Conservation (phyloP, 2,797 vertebrate genomes). For the Spondyliosoma cantharus region DNA sequence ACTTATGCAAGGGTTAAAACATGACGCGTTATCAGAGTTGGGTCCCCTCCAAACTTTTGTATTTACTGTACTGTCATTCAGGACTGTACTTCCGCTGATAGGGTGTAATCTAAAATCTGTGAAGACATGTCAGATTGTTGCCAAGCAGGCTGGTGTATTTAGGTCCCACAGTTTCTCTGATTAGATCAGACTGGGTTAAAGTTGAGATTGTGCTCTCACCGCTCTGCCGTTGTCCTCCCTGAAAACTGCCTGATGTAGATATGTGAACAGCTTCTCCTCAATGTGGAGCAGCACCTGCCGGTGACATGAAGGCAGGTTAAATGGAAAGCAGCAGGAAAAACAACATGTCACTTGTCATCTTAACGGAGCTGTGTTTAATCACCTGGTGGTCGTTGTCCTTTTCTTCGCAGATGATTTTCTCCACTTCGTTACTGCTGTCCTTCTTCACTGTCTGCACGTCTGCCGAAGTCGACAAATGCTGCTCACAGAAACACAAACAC, state of each 20-base stretch:
- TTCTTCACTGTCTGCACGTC: constrained; percentile 82
- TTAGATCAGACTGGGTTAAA: constrained; percentile 20
- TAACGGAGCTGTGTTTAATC: fast-evolving
- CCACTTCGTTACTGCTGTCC: constrained; percentile 81
- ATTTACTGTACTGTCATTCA: constrained; percentile 9
- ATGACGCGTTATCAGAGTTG: constrained; percentile 2
- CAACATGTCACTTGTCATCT: fast-evolving
- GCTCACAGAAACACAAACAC: constrained; percentile 46
- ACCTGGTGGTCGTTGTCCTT: constrained; percentile 85
- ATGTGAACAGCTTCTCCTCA: constrained; percentile 85
- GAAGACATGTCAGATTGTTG: constrained; percentile 23
- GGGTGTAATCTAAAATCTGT: constrained; percentile 38
- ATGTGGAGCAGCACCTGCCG: constrained; percentile 86
- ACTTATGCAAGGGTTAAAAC: neutral
- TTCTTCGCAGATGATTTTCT: constrained; percentile 85
- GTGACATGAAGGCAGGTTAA: neutral
- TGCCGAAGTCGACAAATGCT: constrained; percentile 82
- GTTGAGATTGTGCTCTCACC: constrained; percentile 67
- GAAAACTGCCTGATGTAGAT: constrained; percentile 84
- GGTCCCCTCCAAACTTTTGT: constrained; percentile 6
- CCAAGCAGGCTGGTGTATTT: neutral
- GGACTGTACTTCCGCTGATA: constrained; percentile 28
- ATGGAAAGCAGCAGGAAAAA: neutral
- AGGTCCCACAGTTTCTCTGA: neutral
- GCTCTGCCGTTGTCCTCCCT: constrained; percentile 84